Percentiles rank a stretch among this genome's conserved stretches.
phyloP scores from a whole-genome alignment of 2,888 invertebrate species.

The Orthosia incerta region DNA sequence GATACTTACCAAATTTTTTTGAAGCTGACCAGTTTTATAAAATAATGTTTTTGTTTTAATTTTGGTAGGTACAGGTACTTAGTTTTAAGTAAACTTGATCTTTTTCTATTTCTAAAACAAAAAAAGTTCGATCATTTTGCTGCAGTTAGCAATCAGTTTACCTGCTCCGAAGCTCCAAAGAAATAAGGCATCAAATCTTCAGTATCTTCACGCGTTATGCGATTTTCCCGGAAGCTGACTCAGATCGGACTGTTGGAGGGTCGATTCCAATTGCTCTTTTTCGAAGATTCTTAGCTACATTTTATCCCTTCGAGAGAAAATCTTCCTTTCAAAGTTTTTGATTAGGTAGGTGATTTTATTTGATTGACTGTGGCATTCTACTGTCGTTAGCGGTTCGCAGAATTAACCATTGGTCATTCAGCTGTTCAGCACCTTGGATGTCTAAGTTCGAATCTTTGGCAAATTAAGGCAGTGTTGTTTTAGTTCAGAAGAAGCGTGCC shows the following conservation, averaged over 20 bases:
- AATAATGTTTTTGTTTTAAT: not conserved
- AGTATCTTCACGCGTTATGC: constrained; percentile 6
- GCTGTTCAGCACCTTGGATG: no score
- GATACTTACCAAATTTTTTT: no score
- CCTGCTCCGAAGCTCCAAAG: not conserved
- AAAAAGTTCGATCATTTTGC: not conserved
- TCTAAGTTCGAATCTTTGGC: not conserved
- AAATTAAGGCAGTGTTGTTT: not conserved
- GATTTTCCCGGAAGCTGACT: constrained; percentile 16
- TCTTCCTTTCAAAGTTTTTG: constrained; percentile 15
- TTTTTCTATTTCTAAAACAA: not conserved
- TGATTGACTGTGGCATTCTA: not conserved
- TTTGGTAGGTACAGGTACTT: not conserved
- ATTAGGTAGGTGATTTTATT: constrained; percentile 29
- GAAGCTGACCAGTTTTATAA: no score
- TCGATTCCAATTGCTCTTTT: constrained; percentile 16
- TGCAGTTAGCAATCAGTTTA: constrained; percentile 1
- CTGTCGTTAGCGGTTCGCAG: not conserved
- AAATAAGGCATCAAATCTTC: constrained; percentile 20
- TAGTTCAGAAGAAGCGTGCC: not conserved
- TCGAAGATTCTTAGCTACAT: not conserved
- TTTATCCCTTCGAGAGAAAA: not conserved
- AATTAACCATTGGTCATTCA: not conserved
- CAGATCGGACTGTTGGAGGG: not conserved
- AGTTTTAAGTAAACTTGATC: not conserved